phyloP scores from a whole-genome alignment of 2,888 invertebrate species.

The Amiota minor region DNA sequence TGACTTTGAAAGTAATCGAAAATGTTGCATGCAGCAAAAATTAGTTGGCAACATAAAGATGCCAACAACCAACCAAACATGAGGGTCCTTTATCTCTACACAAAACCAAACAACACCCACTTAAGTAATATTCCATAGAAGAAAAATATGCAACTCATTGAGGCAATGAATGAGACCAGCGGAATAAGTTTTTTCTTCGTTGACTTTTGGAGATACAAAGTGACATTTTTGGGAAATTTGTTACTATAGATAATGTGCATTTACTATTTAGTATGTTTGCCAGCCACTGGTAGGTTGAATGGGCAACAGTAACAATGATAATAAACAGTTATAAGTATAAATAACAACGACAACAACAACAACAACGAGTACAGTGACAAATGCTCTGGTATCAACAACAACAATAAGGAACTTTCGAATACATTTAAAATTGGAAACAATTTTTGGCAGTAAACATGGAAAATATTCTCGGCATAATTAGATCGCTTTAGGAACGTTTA shows the following conservation, averaged over 20 bases:
- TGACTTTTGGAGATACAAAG: constrained; percentile 14
- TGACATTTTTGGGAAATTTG: constrained; percentile 4
- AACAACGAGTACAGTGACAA: too few species aligned
- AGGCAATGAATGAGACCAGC: background rate
- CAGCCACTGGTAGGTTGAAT: too few species aligned
- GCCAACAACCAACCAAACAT: constrained; percentile 18
- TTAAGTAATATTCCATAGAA: background rate
- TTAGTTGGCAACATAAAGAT: constrained; percentile 26
- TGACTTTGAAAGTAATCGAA: background rate
- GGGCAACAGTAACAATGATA: background rate
- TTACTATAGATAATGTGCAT: constrained; percentile 6
- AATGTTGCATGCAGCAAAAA: constrained; percentile 25
- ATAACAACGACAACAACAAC: too few species aligned
- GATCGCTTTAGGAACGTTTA: too few species aligned
- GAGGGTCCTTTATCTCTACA: background rate
- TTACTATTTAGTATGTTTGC: background rate
- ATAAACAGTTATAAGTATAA: background rate
- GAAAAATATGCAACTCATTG: background rate
- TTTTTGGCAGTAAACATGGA: too few species aligned
- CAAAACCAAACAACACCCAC: constrained; percentile 4
- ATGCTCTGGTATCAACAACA: too few species aligned
- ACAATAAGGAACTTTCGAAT: too few species aligned
- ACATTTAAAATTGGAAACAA: too few species aligned
- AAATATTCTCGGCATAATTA: too few species aligned
- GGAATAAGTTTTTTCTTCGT: background rate